Evolutionary conservation across 2,113 vertebrate species (phyloP).

Genomic region (Typhlomys cinereus): DNA sequence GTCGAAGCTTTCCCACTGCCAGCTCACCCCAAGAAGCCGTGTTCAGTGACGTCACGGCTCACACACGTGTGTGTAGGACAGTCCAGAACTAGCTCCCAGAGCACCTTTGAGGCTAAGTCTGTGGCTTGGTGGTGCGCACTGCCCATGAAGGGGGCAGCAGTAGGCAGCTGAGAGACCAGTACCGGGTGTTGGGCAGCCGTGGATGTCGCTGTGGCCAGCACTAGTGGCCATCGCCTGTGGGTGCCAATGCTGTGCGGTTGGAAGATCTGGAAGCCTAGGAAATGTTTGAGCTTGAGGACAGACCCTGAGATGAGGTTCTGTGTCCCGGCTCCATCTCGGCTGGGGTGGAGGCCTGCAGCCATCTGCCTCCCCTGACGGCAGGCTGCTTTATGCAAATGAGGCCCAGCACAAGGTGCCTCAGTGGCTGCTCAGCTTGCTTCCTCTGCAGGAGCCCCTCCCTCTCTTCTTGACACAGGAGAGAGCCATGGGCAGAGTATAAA

Average conservation of each 20-base stretch:
- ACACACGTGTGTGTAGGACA: too few species aligned
- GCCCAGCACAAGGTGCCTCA: conserved; percentile 84
- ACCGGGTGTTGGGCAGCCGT: not conserved
- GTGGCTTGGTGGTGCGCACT: not conserved
- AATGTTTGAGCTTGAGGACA: conserved; percentile 65
- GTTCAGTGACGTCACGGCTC: too few species aligned
- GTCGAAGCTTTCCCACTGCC: conserved; percentile 49
- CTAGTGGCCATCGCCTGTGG: not conserved
- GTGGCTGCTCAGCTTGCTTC: conserved; percentile 75
- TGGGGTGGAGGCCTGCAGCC: conserved; percentile 70
- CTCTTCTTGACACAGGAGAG: conserved; percentile 79
- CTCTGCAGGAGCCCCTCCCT: conserved; percentile 82
- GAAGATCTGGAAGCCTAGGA: conserved; percentile 26
- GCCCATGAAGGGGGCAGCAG: not conserved
- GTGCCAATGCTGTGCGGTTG: not conserved
- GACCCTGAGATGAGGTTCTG: conserved; percentile 53
- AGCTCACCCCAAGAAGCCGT: accelerated
- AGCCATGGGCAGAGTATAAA: conserved; percentile 82
- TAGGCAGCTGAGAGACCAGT: not conserved
- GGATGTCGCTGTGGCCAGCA: not conserved
- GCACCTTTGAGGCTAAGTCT: not conserved
- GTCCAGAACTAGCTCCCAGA: not conserved
- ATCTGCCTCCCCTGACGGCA: conserved; percentile 83
- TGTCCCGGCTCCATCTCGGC: conserved; percentile 38
- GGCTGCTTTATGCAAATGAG: conserved; percentile 87